phyloP scores from a whole-genome alignment of 2,888 invertebrate genomes.

The Metellina segmentata region DNA sequence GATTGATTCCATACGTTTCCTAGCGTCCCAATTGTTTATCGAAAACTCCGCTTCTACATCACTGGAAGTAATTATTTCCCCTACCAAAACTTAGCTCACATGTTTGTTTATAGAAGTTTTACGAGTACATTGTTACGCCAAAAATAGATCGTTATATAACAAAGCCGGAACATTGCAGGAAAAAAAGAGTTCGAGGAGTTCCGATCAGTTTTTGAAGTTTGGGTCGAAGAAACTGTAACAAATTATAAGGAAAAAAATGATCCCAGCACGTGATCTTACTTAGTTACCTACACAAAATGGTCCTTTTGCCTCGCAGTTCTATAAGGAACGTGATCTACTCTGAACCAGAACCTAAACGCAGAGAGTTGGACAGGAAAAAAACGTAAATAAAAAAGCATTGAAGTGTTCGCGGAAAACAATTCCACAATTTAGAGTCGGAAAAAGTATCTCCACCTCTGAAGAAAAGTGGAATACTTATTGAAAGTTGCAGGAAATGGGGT shows the following conservation, averaged over 20 bases:
- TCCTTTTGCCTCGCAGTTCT: constrained; percentile 41
- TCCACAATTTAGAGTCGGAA: constrained; percentile 58
- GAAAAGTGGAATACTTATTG: constrained; percentile 55
- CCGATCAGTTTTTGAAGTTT: constrained; percentile 64
- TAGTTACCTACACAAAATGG: constrained; percentile 57
- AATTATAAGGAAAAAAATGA: constrained; percentile 47
- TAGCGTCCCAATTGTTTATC: not conserved
- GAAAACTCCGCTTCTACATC: constrained; percentile 1
- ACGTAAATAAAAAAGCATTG: constrained; percentile 35
- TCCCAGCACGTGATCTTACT: constrained; percentile 53
- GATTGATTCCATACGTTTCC: not conserved
- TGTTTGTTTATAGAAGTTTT: constrained; percentile 52
- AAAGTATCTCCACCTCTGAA: constrained; percentile 15
- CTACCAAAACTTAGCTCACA: constrained; percentile 24
- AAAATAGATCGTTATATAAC: constrained; percentile 53
- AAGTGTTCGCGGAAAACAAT: constrained; percentile 63
- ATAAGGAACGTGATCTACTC: constrained; percentile 60
- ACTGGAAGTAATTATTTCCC: not conserved
- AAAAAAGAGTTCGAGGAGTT: constrained; percentile 48
- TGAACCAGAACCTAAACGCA: constrained; percentile 23
- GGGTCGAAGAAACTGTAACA: constrained; percentile 46
- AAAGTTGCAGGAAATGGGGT: constrained; percentile 8
- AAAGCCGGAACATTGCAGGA: constrained; percentile 34
- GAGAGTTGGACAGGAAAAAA: constrained; percentile 17
- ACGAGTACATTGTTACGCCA: constrained; percentile 51